A percentile compares a stretch with the other conserved stretches of the same genome.
Conservation (phyloP, 1,140 invertebrate species). For the Neocloeon triangulifer region DNA sequence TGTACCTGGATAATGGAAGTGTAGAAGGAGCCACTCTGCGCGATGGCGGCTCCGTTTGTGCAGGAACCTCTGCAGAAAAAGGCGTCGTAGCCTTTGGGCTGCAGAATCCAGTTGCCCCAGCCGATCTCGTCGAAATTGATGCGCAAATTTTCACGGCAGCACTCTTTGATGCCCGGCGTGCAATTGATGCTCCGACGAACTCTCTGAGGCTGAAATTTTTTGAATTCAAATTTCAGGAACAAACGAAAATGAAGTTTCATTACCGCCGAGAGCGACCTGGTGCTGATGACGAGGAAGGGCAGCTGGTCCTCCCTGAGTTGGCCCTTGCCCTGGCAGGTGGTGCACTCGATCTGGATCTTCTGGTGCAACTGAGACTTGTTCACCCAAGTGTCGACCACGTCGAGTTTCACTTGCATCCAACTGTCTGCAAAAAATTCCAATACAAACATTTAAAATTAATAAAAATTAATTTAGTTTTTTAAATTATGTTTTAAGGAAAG, state of each 20-base stretch:
- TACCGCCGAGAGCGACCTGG: constrained; percentile 17
- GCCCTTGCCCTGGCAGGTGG: constrained; percentile 42
- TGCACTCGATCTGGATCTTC: constrained; percentile 47
- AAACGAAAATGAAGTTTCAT: not conserved
- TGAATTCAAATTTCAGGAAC: not conserved
- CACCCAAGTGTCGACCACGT: constrained; percentile 50
- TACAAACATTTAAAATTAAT: constrained; percentile 4
- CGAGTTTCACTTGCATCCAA: constrained; percentile 57
- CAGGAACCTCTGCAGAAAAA: constrained; percentile 69
- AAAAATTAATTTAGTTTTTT: not conserved
- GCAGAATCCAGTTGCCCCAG: constrained; percentile 71
- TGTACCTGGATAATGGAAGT: constrained; percentile 44
- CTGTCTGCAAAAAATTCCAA: constrained; percentile 29
- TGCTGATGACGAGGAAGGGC: constrained; percentile 50
- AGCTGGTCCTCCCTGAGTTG: constrained; percentile 32
- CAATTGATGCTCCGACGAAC: constrained; percentile 44
- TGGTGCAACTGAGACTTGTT: constrained; percentile 34
- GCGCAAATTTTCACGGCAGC: constrained; percentile 58
- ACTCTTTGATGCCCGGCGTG: constrained; percentile 35
- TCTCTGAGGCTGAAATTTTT: constrained; percentile 26
- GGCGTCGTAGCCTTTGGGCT: constrained; percentile 54
- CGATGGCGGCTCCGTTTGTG: constrained; percentile 36
- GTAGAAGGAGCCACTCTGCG: constrained; percentile 35
- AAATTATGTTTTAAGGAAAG: no score
- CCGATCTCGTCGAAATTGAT: constrained; percentile 64